Evolutionary conservation across 2,888 invertebrate species (phyloP).

Genomic region (Ariolimax columbianus): DNA sequence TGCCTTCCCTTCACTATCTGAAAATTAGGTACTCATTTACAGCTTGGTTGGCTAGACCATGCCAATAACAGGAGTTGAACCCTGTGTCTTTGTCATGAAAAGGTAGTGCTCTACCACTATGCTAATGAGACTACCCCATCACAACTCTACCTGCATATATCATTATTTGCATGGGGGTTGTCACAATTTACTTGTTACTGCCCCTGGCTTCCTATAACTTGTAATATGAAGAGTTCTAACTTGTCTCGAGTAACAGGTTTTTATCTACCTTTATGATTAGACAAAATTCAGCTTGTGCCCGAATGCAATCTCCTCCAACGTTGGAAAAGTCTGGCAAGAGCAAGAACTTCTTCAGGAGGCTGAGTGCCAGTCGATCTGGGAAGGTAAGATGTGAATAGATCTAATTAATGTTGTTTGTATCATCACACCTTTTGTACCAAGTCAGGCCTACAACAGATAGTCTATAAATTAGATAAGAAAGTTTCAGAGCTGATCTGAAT

Average conservation of each 20-base stretch:
- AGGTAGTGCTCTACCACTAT: no score
- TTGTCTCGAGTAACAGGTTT: constrained; percentile 3
- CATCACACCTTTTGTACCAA: no score
- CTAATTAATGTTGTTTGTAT: no score
- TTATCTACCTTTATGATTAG: constrained; percentile 37
- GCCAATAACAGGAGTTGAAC: no score
- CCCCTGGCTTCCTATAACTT: background rate
- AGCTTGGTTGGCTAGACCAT: no score
- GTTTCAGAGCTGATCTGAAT: no score
- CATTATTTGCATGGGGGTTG: background rate
- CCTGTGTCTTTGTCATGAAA: no score
- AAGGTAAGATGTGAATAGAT: constrained; percentile 57
- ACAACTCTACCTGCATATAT: background rate
- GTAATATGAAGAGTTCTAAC: background rate
- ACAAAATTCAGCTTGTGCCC: constrained; percentile 8
- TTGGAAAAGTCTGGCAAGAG: constrained; percentile 61
- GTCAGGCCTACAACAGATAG: no score
- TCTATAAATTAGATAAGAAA: no score
- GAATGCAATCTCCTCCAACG: constrained; percentile 47
- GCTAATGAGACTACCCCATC: no score
- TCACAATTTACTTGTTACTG: background rate
- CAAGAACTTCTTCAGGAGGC: constrained; percentile 71
- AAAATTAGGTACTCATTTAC: no score
- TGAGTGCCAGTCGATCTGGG: constrained; percentile 71
- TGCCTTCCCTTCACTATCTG: no score